Base-by-base conservation (phyloP, 2,888 invertebrate genomes). In the Hemistola chrysoprasaria region DNA sequence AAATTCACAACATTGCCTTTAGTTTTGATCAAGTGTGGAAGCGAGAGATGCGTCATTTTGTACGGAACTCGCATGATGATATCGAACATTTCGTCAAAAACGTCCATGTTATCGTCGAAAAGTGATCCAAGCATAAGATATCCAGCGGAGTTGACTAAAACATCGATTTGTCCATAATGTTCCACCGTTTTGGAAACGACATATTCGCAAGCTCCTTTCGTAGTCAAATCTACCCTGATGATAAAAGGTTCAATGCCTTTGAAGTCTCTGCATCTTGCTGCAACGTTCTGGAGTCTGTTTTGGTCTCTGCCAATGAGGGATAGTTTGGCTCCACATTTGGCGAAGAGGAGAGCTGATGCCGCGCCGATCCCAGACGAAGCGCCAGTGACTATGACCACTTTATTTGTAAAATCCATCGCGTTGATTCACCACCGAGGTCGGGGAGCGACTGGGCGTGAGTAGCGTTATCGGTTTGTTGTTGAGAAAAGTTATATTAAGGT, bases 1-100 rank as follows among this genome's bases (percentile, higher is more conserved):
- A 98, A 93, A 72, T 97, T 98, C 0, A 98, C 96, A 50, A 97
- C 92, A 49, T 91, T 94, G 0, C 96, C 96, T 76, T 94, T 93
- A 0, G 92, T 91, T 70, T 92, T 90, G 0, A 94, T 86, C 20
- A 98, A 79, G 74, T 96, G 91, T 0, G 97, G 97, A 0, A 95
- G 91, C 11, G 95, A 94, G 33, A 96, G 68, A 87, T 93, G 93
- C 0, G 95, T 96, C 50, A 97, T 68, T 37, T 93, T 91, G 66
- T 92, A 94, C 0, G 94, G 79, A 0, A 93, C 90, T 53, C 95
- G 90, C 0, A 96, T 92, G 71, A 98, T 98, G 1, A 93, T 90
- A 55, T 95, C 93, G 85, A 98, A 94, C 39, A 95, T 78, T 39
- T 92, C 90, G 67, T 98, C 97, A 66, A 92, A 97, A 48, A 94